phyloP scores from a whole-genome alignment of 2,888 invertebrate genomes.

The Ormyrus thymus region DNA sequence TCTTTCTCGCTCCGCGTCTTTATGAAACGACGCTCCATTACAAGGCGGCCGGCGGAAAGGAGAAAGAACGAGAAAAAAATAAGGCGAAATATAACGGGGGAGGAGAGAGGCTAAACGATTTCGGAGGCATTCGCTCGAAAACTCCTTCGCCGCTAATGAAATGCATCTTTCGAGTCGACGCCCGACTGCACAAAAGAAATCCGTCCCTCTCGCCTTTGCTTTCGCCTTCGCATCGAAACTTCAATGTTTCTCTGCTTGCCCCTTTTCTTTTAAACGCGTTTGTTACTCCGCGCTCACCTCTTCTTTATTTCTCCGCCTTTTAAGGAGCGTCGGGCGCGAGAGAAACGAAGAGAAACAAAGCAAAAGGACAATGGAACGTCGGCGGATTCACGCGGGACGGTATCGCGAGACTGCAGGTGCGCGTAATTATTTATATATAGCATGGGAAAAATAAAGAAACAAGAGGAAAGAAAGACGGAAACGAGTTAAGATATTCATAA shows the following conservation, averaged over 20 bases:
- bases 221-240: too few relatives aligned
- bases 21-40: conserved; percentile 47
- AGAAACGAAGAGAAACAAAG: not conserved
- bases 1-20: conserved; percentile 30
- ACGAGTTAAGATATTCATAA: conserved; percentile 30
- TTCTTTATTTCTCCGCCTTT: not conserved
- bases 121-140: conserved; percentile 30
- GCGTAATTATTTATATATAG: conserved; percentile 48
- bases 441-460: not conserved
- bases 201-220: not conserved
- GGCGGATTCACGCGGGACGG: not conserved
- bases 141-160: conserved; percentile 44
- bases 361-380: not conserved
- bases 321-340: not conserved
- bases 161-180: conserved; percentile 41
- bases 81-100: not conserved
- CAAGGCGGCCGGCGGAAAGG: not conserved
- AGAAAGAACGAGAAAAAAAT: not conserved
- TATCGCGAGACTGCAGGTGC: conserved; percentile 4
- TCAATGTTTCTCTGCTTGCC: not conserved
- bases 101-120: conserved; percentile 28
- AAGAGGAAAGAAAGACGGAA: not conserved
- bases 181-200: conserved; percentile 26
- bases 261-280: conserved; percentile 4
- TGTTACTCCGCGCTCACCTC: conserved; percentile 2